These are phyloP conservation scores for Hylaea fasciaria DNA, from an alignment of 2,888 invertebrate genomes.

Conservation along the genomic window DNA sequence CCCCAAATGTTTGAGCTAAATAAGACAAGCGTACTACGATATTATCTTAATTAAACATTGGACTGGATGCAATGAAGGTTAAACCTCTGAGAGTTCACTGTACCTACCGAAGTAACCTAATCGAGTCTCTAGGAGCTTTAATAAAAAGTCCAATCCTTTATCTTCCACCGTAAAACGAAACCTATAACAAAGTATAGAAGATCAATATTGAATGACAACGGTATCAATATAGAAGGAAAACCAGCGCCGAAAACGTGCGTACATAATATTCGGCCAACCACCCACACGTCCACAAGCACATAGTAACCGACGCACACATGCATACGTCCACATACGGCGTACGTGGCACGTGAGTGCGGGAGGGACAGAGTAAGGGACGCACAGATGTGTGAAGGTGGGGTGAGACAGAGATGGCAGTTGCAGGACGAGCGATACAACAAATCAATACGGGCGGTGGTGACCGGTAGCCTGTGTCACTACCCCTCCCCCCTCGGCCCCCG, in stretches of 20 bases:
- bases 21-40: too few species aligned
- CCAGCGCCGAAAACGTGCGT: constrained; percentile 71
- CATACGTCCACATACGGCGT: constrained; percentile 64
- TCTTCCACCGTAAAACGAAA: constrained; percentile 22
- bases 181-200: constrained; percentile 46
- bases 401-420: constrained; percentile 75
- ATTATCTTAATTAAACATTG: not conserved
- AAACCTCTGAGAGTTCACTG: not conserved
- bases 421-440: constrained; percentile 86
- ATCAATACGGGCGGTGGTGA: constrained; percentile 86
- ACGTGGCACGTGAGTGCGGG: constrained; percentile 76
- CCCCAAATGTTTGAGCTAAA: too few species aligned
- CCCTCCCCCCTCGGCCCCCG: constrained; percentile 40
- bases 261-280: constrained; percentile 80
- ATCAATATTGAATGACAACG: constrained; percentile 56
- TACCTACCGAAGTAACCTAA: not conserved
- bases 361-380: constrained; percentile 64
- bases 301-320: constrained; percentile 59
- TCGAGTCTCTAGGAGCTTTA: not conserved
- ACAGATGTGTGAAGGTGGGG: constrained; percentile 54
- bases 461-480: constrained; percentile 85
- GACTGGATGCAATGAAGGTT: not conserved
- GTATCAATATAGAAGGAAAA: constrained; percentile 57
- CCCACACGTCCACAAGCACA: constrained; percentile 68
- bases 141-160: constrained; percentile 15